Conservation (phyloP, 2,888 invertebrate genomes). For the Lasioglossum oenotherae region DNA sequence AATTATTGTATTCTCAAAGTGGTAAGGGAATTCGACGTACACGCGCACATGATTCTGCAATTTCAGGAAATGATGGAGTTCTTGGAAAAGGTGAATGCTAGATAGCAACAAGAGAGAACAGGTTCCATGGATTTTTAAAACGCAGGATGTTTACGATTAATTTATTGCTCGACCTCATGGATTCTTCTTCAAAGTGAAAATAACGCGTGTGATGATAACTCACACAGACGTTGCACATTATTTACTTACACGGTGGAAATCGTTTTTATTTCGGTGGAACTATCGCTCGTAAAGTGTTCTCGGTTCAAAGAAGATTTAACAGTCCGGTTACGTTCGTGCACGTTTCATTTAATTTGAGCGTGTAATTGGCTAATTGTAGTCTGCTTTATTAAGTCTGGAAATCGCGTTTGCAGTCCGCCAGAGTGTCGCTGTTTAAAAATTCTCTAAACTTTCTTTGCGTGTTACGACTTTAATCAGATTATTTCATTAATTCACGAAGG, state of each 20-base stretch:
- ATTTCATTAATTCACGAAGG: neutral
- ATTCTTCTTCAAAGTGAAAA: neutral
- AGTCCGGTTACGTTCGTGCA: neutral
- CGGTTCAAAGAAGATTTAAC: slow-evolving; percentile 22
- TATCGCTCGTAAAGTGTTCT: neutral
- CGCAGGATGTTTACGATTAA: neutral
- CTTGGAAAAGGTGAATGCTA: neutral
- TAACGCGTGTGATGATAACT: neutral
- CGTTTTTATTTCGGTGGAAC: neutral
- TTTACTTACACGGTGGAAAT: neutral
- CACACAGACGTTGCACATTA: neutral
- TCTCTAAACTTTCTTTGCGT: neutral
- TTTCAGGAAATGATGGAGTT: neutral
- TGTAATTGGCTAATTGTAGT: slow-evolving; percentile 41
- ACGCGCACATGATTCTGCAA: neutral
- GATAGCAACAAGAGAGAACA: neutral
- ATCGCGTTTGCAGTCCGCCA: neutral
- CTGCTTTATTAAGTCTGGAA: slow-evolving; percentile 30
- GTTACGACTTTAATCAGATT: neutral
- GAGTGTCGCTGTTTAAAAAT: neutral
- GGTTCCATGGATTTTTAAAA: neutral
- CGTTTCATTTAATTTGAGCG: slow-evolving; percentile 43
- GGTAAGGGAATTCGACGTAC: neutral
- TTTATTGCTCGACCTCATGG: neutral
- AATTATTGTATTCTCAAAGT: neutral